A percentile compares a stretch with the other conserved stretches of the same genome.
Conservation (phyloP, 2,797 vertebrate genomes). For the Aratinga solstitialis region DNA sequence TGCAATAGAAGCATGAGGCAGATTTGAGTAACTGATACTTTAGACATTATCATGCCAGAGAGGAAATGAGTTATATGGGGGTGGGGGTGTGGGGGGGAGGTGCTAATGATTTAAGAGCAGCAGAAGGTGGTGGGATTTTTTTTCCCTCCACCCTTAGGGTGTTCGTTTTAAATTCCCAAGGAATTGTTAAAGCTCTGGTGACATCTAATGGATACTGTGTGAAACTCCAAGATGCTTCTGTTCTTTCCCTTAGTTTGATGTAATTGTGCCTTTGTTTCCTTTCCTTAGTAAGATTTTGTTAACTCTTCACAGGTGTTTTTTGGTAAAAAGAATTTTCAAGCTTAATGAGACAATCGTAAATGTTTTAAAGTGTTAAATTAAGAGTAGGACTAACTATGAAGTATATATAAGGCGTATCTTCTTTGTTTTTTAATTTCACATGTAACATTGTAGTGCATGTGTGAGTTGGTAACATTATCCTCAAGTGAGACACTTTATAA, state of each 20-base stretch:
- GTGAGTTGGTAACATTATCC: constrained; percentile 62
- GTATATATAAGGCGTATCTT: constrained; percentile 67
- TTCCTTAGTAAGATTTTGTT: background rate
- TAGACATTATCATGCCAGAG: background rate
- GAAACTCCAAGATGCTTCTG: constrained; percentile 74
- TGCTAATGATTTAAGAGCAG: background rate
- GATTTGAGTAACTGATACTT: constrained; percentile 11
- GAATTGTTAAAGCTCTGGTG: constrained; percentile 75
- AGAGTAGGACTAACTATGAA: constrained; percentile 48
- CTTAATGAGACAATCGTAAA: constrained; percentile 69
- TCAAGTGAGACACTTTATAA: constrained; percentile 67
- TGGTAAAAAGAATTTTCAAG: background rate
- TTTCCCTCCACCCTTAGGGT: background rate
- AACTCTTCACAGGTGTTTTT: constrained; percentile 1
- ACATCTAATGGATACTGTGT: constrained; percentile 76
- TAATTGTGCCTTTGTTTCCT: constrained; percentile 70
- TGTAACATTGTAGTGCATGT: constrained; percentile 67
- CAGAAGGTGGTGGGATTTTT: background rate
- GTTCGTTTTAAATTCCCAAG: constrained; percentile 69
- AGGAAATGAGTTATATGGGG: background rate
- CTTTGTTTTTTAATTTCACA: constrained; percentile 72
- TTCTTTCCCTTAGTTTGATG: constrained; percentile 49
- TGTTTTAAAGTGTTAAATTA: constrained; percentile 60
- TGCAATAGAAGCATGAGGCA: constrained; percentile 72
- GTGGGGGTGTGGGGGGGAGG: background rate